A percentile compares a stretch with the other conserved stretches of the same genome.
These are phyloP conservation scores for Dynastes grantii DNA, from an alignment of 2,888 invertebrate species.

Conservation along the genomic window DNA sequence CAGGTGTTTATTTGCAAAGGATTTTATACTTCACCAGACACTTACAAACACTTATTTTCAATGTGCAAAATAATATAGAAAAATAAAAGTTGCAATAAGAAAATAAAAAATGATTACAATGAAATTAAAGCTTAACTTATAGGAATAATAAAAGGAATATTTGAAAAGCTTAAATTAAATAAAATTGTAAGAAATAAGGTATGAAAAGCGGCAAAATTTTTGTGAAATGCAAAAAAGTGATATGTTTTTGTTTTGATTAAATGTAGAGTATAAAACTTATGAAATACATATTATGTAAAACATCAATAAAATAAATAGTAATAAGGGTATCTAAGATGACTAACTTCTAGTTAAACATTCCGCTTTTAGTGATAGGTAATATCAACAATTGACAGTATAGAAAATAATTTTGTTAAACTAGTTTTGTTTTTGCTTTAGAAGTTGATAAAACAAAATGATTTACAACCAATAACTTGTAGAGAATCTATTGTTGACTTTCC, in stretches of 20 bases:
- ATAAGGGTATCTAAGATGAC: neutral
- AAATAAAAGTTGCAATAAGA: slow-evolving; percentile 1
- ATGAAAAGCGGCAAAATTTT: slow-evolving; percentile 14
- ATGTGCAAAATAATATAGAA: slow-evolving; percentile 7
- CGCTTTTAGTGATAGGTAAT: slow-evolving; percentile 25
- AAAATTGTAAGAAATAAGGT: neutral
- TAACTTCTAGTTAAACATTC: slow-evolving; percentile 37
- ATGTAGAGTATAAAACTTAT: slow-evolving; percentile 25
- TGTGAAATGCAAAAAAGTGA: slow-evolving; percentile 15
- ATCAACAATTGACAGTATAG: neutral
- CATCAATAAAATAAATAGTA: slow-evolving; percentile 19
- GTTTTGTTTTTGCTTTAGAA: too few species aligned
- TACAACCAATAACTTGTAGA: too few species aligned
- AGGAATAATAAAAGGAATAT: slow-evolving; percentile 23
- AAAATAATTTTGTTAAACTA: too few species aligned
- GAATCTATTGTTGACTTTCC: too few species aligned
- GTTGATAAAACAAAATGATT: too few species aligned
- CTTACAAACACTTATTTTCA: slow-evolving; percentile 36
- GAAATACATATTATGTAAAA: neutral
- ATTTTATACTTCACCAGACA: slow-evolving; percentile 38
- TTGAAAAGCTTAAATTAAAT: neutral
- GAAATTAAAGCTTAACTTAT: slow-evolving; percentile 20
- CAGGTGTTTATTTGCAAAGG: slow-evolving; percentile 39
- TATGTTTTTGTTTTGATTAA: slow-evolving; percentile 11
- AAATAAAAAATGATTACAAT: slow-evolving; percentile 24